Conservation (phyloP, 2,797 vertebrate genomes). For the Prunella strophiata region DNA sequence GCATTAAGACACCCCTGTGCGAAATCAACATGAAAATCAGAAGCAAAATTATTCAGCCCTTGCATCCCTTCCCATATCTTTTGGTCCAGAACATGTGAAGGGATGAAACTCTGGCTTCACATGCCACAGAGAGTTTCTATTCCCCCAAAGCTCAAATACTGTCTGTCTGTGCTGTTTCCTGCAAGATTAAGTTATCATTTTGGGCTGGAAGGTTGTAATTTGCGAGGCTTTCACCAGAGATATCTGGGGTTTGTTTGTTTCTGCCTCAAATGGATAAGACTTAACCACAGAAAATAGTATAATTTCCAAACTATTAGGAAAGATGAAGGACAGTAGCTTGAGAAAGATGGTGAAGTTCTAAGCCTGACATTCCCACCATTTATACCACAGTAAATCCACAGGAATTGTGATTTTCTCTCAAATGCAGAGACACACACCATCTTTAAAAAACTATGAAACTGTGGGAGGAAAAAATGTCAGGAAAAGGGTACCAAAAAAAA, state of each 20-base stretch:
- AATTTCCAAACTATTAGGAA: neutral
- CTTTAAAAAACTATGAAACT: neutral
- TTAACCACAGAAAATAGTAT: neutral
- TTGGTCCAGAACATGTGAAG: neutral
- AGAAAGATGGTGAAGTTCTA: neutral
- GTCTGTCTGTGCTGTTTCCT: conserved; percentile 27
- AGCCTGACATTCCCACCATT: neutral
- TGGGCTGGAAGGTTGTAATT: neutral
- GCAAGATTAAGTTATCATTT: conserved; percentile 42
- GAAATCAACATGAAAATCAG: neutral
- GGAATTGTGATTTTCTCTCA: neutral
- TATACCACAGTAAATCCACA: neutral
- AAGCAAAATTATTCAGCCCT: neutral
- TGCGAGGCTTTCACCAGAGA: neutral
- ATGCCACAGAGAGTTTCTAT: neutral
- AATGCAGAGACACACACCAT: neutral
- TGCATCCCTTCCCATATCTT: neutral
- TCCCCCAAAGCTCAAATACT: neutral
- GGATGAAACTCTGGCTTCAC: neutral
- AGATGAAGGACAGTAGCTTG: neutral
- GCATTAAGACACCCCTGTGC: neutral
- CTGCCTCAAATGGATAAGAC: neutral
- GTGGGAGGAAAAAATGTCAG: neutral
- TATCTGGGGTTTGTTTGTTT: neutral
- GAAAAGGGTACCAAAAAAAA: neutral